These are phyloP conservation scores for Ptyas mucosa DNA, from an alignment of 2,113 vertebrate species.

Conservation along the genomic window DNA sequence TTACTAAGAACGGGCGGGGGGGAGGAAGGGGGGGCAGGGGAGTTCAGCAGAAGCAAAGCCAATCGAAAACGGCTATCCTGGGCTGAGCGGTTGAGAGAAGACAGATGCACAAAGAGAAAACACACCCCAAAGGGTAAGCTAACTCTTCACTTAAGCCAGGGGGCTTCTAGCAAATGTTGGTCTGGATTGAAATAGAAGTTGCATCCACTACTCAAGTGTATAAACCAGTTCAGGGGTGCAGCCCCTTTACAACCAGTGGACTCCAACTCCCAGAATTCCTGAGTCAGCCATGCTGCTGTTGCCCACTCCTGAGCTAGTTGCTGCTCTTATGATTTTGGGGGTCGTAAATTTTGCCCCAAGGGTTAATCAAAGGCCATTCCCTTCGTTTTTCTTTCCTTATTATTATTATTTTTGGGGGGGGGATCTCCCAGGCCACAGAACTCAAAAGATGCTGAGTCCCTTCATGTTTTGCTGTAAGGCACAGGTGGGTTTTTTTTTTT, in stretches of 20 bases:
- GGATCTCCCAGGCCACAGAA: neutral
- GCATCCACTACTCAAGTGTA: neutral
- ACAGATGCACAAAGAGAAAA: no score
- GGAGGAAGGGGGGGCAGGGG: no score
- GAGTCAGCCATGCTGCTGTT: neutral
- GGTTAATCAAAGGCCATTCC: neutral
- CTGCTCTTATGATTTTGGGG: neutral
- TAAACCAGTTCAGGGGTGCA: no score
- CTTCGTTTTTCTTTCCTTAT: neutral
- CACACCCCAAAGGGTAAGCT: neutral
- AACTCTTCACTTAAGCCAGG: neutral
- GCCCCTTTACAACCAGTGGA: neutral
- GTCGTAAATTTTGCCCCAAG: neutral
- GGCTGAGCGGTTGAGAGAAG: neutral
- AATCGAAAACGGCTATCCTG: neutral
- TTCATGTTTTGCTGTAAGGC: neutral
- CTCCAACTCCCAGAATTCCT: neutral
- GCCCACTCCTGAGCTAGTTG: neutral
- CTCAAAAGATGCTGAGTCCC: neutral
- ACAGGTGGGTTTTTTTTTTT: neutral
- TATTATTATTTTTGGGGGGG: no score
- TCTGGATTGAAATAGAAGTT: neutral
- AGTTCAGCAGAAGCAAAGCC: neutral
- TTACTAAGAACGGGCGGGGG: neutral
- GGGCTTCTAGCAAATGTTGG: neutral